Evolutionary conservation across 2,797 vertebrate genomes (phyloP), one percentile per base, ranked within the genome.

Genomic region (Danio tinwini): DNA sequence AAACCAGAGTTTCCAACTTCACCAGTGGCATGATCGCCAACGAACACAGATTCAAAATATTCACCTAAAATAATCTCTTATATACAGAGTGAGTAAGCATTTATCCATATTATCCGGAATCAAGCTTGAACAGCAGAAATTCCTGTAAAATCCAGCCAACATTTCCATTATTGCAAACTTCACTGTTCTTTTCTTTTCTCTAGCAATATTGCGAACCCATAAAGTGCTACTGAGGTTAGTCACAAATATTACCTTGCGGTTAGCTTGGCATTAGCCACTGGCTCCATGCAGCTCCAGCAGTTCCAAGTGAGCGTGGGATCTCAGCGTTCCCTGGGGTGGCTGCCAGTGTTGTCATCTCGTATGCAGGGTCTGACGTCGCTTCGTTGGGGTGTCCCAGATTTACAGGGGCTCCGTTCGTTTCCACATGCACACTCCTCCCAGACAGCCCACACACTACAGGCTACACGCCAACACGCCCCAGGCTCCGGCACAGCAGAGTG

Each of bases 391-490:
- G 90, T 90, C 90, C 84, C 78, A 89, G 88, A 90, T 90, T 91
- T 81, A 85, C 85, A 87, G 86, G 89, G 88, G 82, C 87, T 88
- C 76, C 85, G 90, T 70, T 85, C 62, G 75, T 82, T 76, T 81
- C 74, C 65, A 74, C 72, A 81, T 87, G 78, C 86, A 86, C 74
- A 84, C 84, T 78, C 82, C 88, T 82, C 74, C 63, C 71, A 87
- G 85, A 80, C 87, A 87, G 85, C 92, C 93, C 91, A 93, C 92
- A 91, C 89, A 92, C 85, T 88, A 87, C 88, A 90, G 90, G 89
- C 91, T 88, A 85, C 87, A 88, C 86, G 90, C 89, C 89, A 88
- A 86, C 85, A 87, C 86, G 89, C 92, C 90, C 84, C 86, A 79
- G 89, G 90, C 91, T 90, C 87, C 88, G 83, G 88, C 91, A 89